Base-by-base conservation (phyloP, 2,113 vertebrate species). In the Centropus unirufus region DNA sequence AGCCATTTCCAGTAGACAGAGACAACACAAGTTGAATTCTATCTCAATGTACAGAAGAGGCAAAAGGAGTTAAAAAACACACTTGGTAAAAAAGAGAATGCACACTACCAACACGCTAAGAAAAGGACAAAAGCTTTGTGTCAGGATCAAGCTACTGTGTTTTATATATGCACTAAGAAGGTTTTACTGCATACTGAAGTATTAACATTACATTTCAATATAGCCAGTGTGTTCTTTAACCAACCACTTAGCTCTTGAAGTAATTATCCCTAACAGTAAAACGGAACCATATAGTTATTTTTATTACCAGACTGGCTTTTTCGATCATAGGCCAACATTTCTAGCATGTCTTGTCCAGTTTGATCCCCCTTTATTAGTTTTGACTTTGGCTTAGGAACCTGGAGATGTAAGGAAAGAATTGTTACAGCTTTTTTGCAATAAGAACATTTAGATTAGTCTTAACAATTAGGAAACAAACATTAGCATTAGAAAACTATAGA, bases 251-350 rank as follows among this genome's bases (percentile, higher is more conserved):
- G n/a, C 8, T 49, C 36, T 79, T 64, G 55, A 27, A 54, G 34
- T 55, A 64, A 64, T 58, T 24, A 22, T 51, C 22, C 8, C 2
- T 39, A 83, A 57, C 13, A 44, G 29, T 83, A 40, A 61, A 87
- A 80, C 9, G 5, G 21, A 86, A 73, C 32, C 29, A 67, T 2
- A 5, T 19, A 70, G 36, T 40, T 73, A 20, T 80, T 85, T 66
- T 76, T 40, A 87, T 98, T 98, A 98, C 98, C 99, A 49, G 99
- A 98, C 74, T 99, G 99, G 97, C 99, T 99, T 91, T 98, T 99
- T 55, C 99, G 97, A 96, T 99, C 99, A 92, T 95, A 99, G 55
- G 99, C 98, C 95, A 99, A 97, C 40, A 98, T 95, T 96, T 99
- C 99, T 62, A 99, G 87, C 59, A 97, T 85, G 78, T 98, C 98